Evolutionary conservation across 2,113 vertebrate genomes (phyloP).

Genomic region (Panthera leo): DNA sequence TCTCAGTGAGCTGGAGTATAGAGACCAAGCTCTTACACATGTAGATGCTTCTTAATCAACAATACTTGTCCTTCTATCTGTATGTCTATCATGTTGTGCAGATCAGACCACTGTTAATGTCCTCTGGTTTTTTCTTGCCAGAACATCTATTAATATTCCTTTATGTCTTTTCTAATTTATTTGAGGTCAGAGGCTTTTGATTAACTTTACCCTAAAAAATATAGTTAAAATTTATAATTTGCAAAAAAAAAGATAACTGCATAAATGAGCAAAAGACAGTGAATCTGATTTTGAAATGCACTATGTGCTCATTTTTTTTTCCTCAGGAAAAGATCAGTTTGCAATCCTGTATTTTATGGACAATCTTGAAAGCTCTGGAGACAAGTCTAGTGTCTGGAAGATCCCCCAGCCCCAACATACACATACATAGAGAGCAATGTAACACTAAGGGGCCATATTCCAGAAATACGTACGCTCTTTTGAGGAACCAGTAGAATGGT

Average conservation of each 20-base stretch:
- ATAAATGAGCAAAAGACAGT: background rate
- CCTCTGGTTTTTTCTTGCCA: background rate
- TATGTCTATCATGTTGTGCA: too few species aligned
- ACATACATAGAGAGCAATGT: background rate
- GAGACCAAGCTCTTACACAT: background rate
- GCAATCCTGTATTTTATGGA: background rate
- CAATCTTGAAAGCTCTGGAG: background rate
- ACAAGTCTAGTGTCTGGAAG: background rate
- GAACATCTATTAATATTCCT: background rate
- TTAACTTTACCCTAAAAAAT: constrained; percentile 10
- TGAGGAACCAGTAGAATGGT: background rate
- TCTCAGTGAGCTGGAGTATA: background rate
- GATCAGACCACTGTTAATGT: background rate
- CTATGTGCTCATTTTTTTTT: background rate
- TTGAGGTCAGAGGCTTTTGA: background rate
- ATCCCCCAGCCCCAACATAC: accelerated
- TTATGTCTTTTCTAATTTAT: background rate
- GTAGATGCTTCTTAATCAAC: background rate
- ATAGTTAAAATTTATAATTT: background rate
- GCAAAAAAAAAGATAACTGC: background rate
- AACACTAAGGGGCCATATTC: background rate
- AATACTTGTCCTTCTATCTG: background rate
- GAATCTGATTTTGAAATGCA: background rate
- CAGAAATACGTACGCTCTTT: background rate
- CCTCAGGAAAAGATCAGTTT: background rate